A percentile compares a stretch with the other conserved stretches of the same genome.
These are phyloP conservation scores for Tinamus guttatus DNA, from an alignment of 2,113 vertebrate genomes.

Conservation along the genomic window DNA sequence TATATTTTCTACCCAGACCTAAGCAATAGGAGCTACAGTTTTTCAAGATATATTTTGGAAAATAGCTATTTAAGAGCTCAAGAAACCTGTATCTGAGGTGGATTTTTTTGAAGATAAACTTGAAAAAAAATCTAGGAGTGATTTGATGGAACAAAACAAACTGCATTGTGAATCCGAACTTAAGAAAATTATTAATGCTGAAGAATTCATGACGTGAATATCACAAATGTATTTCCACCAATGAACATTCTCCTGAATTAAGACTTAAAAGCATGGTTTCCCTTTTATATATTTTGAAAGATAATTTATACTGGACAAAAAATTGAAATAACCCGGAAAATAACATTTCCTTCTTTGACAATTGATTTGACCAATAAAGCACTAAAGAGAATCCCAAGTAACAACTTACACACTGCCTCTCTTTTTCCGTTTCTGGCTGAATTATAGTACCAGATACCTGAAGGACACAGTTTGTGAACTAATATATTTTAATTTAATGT, in stretches of 20 bases:
- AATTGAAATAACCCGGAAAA: not conserved
- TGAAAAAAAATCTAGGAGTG: not conserved
- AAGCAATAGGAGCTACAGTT: not conserved
- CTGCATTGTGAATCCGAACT: not conserved
- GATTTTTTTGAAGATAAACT: not conserved
- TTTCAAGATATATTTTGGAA: not conserved
- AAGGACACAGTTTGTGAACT: not conserved
- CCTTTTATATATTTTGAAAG: not conserved
- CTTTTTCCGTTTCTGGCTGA: not conserved
- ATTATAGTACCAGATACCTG: not conserved
- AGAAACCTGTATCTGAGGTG: not conserved
- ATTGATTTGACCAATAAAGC: not conserved
- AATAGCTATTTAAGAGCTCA: not conserved
- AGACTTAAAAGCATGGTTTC: not conserved
- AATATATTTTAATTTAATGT: not conserved
- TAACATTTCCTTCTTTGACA: not conserved
- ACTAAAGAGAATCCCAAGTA: not conserved
- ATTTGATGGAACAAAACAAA: not conserved
- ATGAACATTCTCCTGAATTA: not conserved
- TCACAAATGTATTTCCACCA: not conserved
- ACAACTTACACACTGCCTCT: not conserved
- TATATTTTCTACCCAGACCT: not conserved
- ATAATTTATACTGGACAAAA: not conserved
- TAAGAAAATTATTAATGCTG: not conserved
- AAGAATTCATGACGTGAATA: not conserved